Conservation (phyloP, 2,113 vertebrate genomes). For the Bos taurus region DNA sequence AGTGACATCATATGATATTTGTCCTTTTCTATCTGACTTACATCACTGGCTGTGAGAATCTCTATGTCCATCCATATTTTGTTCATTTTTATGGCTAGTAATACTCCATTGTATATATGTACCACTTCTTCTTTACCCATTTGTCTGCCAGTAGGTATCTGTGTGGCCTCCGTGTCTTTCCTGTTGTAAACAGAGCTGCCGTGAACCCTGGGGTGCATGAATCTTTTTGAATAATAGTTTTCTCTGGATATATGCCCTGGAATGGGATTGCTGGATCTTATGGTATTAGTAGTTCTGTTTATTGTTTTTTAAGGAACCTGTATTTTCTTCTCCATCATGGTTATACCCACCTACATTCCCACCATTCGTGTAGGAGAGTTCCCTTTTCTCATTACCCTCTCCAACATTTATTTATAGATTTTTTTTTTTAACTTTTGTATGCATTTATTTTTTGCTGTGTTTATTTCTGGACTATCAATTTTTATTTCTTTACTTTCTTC, state of each 20-base stretch:
- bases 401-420: background rate
- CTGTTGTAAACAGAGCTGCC: background rate
- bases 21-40: background rate
- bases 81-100: background rate
- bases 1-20: background rate
- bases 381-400: background rate
- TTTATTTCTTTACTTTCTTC: background rate
- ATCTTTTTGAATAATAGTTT: background rate
- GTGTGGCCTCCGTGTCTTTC: background rate
- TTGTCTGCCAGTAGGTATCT: background rate
- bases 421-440: background rate
- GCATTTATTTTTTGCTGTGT: background rate
- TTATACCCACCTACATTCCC: background rate
- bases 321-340: background rate
- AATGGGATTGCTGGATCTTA: background rate
- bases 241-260: background rate
- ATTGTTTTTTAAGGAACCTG: background rate
- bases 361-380: background rate
- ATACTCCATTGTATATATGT: background rate
- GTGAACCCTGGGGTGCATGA: background rate
- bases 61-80: background rate
- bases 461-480: background rate
- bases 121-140: background rate
- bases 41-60: background rate
- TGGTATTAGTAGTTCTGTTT: background rate